Conservation (phyloP, 2,888 invertebrate genomes). For the Cephalotes varians region DNA sequence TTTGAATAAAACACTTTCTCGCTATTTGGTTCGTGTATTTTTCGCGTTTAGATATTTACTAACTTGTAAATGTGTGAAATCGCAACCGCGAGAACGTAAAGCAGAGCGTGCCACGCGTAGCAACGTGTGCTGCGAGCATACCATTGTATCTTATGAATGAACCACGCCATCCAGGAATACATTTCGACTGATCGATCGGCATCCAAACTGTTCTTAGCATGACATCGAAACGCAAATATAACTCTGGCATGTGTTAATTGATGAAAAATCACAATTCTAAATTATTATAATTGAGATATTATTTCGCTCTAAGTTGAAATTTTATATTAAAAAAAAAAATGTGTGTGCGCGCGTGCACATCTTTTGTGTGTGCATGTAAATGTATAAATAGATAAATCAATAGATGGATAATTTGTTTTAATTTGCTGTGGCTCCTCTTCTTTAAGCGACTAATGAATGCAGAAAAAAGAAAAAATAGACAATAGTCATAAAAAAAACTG, state of each 20-base stretch:
- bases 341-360: background rate
- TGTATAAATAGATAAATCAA: background rate
- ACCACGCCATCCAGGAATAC: conserved; percentile 70
- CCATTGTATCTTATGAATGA: conserved; percentile 77
- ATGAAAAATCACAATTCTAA: conserved; percentile 2
- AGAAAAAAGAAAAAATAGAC: background rate
- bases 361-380: background rate
- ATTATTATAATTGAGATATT: background rate
- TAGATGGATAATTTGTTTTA: background rate
- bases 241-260: conserved; percentile 7
- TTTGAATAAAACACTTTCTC: background rate
- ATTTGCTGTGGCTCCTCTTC: background rate
- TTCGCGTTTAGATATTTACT: conserved; percentile 57
- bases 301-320: background rate
- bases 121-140: conserved; percentile 52
- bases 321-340: background rate
- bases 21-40: conserved; percentile 8
- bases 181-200: conserved; percentile 75
- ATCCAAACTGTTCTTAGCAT: conserved; percentile 38
- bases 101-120: conserved; percentile 43
- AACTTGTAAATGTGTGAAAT: conserved; percentile 47
- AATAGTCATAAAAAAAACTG: background rate
- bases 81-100: conserved; percentile 41
- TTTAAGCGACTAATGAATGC: background rate
- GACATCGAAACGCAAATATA: conserved; percentile 46